Evolutionary conservation across 2,888 invertebrate species (phyloP).

Genomic region (Agrotis puta): DNA sequence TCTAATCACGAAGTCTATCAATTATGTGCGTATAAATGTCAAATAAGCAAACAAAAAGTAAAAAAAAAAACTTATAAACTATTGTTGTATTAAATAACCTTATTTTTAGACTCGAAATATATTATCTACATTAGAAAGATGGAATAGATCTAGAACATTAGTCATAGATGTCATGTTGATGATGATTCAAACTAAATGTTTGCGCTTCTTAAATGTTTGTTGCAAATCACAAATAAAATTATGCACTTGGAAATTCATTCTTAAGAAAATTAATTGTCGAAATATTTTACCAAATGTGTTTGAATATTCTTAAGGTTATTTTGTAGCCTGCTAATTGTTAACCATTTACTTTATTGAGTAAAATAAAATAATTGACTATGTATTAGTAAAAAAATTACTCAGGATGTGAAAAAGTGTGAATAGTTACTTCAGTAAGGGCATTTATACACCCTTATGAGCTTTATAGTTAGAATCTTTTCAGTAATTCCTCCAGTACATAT

Average conservation of each 20-base stretch:
- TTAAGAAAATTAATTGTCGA: background rate
- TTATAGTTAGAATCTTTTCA: too few species aligned
- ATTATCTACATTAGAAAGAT: constrained; percentile 80
- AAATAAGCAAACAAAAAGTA: constrained; percentile 22
- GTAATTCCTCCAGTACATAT: too few species aligned
- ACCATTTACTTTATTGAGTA: background rate
- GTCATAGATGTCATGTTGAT: constrained; percentile 51
- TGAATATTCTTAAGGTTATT: background rate
- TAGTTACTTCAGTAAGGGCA: too few species aligned
- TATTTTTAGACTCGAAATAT: constrained; percentile 86
- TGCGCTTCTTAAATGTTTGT: constrained; percentile 76
- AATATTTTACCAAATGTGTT: background rate
- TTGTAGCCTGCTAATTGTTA: background rate
- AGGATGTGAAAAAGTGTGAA: too few species aligned
- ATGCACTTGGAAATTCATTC: constrained; percentile 57
- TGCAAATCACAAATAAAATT: constrained; percentile 65
- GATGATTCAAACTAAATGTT: constrained; percentile 62
- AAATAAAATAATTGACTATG: background rate
- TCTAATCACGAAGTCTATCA: constrained; percentile 37
- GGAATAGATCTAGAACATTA: constrained; percentile 67
- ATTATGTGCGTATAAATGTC: constrained; percentile 40
- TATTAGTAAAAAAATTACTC: too few species aligned
- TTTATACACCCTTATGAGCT: too few species aligned
- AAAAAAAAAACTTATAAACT: constrained; percentile 52
- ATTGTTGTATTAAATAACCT: constrained; percentile 79